phyloP scores from a whole-genome alignment of 2,888 invertebrate species.

The Galerucella pusilla region DNA sequence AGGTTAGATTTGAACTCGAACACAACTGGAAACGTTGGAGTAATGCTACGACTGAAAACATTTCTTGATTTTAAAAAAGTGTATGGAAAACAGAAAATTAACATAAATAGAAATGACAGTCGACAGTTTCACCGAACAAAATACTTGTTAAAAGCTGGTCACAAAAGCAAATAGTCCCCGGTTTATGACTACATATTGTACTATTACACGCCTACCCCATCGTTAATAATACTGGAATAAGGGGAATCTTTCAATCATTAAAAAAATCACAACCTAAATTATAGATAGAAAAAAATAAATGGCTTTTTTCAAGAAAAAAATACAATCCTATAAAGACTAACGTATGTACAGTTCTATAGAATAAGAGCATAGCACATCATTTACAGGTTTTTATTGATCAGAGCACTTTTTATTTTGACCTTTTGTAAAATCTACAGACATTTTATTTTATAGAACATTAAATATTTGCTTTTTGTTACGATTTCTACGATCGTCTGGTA shows the following conservation, averaged over 20 bases:
- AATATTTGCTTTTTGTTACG: no score
- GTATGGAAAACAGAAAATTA: no score
- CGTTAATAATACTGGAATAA: slow-evolving; percentile 49
- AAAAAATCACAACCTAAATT: slow-evolving; percentile 49
- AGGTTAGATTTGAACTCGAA: no score
- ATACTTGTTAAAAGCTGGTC: background rate
- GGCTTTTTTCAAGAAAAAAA: slow-evolving; percentile 37
- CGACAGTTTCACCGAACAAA: no score
- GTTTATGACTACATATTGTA: slow-evolving; percentile 38
- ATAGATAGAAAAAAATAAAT: slow-evolving; percentile 46
- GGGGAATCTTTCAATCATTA: slow-evolving; percentile 44
- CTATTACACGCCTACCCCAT: slow-evolving; percentile 40
- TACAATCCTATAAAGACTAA: slow-evolving; percentile 36
- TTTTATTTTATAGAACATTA: background rate
- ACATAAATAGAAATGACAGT: no score
- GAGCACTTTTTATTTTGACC: slow-evolving; percentile 1
- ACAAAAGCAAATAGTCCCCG: background rate
- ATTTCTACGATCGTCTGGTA: no score
- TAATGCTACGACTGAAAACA: no score
- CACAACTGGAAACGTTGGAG: no score
- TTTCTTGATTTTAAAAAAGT: no score
- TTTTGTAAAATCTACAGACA: background rate
- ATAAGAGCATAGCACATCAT: slow-evolving; percentile 10
- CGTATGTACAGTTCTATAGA: slow-evolving; percentile 34
- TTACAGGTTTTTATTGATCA: slow-evolving; percentile 2